phyloP scores from a whole-genome alignment of 2,797 vertebrate species.

The Phoeniculus purpureus region DNA sequence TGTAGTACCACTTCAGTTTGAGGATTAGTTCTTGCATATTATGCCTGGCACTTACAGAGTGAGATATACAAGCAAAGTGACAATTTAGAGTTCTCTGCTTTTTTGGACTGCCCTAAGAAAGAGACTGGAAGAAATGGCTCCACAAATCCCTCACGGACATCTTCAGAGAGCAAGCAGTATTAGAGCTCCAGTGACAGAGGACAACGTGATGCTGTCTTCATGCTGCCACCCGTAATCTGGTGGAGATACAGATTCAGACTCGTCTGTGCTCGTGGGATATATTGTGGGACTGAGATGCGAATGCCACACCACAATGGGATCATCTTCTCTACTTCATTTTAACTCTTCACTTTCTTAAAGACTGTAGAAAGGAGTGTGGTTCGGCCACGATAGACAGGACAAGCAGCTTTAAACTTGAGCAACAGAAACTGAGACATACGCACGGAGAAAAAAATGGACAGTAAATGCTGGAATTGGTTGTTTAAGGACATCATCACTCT shows the following conservation, averaged over 20 bases:
- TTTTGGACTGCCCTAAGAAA: not conserved
- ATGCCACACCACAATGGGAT: accelerated
- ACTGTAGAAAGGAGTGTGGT: not conserved
- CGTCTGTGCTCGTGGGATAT: accelerated
- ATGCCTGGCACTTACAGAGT: not conserved
- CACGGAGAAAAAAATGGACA: not conserved
- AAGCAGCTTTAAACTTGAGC: not conserved
- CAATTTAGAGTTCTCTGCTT: not conserved
- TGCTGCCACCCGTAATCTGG: not conserved
- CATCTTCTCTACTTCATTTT: not conserved
- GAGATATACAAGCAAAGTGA: not conserved
- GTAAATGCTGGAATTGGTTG: not conserved
- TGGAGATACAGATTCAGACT: not conserved
- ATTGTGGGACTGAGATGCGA: not conserved
- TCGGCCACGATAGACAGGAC: not conserved
- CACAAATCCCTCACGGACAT: accelerated
- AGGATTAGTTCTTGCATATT: not conserved
- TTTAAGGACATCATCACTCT: not conserved
- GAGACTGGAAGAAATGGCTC: not conserved
- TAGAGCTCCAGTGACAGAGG: not conserved
- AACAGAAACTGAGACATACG: not conserved
- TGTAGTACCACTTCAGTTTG: not conserved
- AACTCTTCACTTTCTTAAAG: not conserved
- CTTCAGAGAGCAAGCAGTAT: not conserved
- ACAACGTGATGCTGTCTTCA: accelerated